Evolutionary conservation across 1,140 invertebrate species (phyloP).

Genomic region (Neotoxoptera formosana): DNA sequence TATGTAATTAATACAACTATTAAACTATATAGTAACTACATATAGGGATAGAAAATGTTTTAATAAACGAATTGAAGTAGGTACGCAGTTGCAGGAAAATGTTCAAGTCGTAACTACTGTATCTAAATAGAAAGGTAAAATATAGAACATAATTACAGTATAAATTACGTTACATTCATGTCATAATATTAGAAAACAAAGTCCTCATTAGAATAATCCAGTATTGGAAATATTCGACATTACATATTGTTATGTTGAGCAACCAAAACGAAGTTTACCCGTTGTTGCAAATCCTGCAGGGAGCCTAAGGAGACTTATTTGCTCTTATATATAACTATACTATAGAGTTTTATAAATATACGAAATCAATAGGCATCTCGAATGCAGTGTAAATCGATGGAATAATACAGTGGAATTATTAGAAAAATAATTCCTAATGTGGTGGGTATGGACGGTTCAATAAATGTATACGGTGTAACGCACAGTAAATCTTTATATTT

Average conservation of each 20-base stretch:
- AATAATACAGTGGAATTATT: no score
- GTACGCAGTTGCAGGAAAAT: not conserved
- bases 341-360: no score
- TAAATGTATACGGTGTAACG: no score
- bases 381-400: no score
- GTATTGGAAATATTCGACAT: not conserved
- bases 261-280: not conserved
- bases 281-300: not conserved
- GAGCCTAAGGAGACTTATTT: not conserved
- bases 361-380: no score
- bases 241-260: not conserved
- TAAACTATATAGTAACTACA: not conserved
- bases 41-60: not conserved
- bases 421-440: no score
- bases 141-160: not conserved
- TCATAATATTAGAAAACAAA: not conserved
- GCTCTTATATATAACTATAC: no score
- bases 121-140: not conserved
- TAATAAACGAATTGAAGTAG: not conserved
- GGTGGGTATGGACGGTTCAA: no score
- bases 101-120: not conserved
- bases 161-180: not conserved
- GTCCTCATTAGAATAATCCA: not conserved
- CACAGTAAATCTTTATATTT: not conserved
- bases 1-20: not conserved